These are phyloP conservation scores for Seriola rivoliana DNA, from an alignment of 2,113 vertebrate genomes.

Conservation along the genomic window DNA sequence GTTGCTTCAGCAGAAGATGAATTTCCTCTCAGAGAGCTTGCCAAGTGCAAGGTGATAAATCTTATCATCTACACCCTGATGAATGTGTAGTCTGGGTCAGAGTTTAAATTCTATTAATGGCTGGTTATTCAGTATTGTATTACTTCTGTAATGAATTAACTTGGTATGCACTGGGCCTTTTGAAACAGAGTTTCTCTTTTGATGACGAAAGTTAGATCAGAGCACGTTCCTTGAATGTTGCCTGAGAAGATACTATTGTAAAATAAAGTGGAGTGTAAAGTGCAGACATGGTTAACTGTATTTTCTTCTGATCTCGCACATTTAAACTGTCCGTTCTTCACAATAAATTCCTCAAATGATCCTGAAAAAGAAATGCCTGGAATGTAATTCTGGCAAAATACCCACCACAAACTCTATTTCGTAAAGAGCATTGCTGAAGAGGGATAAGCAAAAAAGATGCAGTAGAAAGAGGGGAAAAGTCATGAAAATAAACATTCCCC, in stretches of 20 bases:
- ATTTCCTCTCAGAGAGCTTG: slow-evolving; percentile 37
- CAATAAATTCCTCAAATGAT: slow-evolving; percentile 11
- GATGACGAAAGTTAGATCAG: not conserved
- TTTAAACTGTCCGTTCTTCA: not conserved
- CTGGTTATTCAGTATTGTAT: slow-evolving; percentile 4
- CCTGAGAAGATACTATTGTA: too few relatives aligned
- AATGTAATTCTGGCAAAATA: slow-evolving; percentile 21
- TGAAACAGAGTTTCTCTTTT: slow-evolving; percentile 7
- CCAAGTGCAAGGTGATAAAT: slow-evolving; percentile 51
- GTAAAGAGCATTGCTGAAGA: slow-evolving; percentile 8
- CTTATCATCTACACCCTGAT: slow-evolving; percentile 29
- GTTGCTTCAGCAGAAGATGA: slow-evolving; percentile 35
- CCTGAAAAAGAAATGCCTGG: slow-evolving; percentile 19
- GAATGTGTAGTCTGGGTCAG: slow-evolving; percentile 32
- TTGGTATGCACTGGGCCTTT: not conserved
- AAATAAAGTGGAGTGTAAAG: too few relatives aligned
- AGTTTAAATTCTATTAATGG: slow-evolving; percentile 35
- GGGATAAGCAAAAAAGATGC: slow-evolving; percentile 7
- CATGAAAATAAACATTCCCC: slow-evolving; percentile 56
- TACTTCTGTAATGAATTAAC: slow-evolving; percentile 12
- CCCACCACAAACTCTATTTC: slow-evolving; percentile 8
- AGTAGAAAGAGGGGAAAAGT: slow-evolving; percentile 30
- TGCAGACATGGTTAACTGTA: not conserved
- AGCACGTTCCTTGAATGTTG: not conserved
- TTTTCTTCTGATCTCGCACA: slow-evolving; percentile 11